phyloP scores from a whole-genome alignment of 2,797 vertebrate genomes.

The Hemitrygon akajei region DNA sequence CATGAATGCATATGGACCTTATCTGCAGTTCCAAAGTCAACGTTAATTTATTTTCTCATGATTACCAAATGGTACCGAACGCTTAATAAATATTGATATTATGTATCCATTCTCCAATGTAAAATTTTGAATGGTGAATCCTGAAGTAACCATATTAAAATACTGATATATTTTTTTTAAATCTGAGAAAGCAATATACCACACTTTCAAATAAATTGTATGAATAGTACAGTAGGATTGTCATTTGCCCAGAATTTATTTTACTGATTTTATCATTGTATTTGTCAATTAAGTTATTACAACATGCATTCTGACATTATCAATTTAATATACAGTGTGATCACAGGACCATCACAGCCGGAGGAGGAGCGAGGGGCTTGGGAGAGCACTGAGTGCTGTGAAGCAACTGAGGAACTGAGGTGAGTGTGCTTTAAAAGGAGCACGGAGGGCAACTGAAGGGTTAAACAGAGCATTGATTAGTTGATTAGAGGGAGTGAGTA shows the following conservation, averaged over 20 bases:
- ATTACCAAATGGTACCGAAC: not conserved
- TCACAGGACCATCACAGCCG: too few species aligned
- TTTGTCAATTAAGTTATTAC: not conserved
- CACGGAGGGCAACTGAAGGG: too few species aligned
- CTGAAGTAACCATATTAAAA: not conserved
- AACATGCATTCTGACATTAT: not conserved
- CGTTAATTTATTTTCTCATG: not conserved
- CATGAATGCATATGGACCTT: not conserved
- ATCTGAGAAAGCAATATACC: not conserved
- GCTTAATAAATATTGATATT: not conserved
- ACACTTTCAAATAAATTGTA: not conserved
- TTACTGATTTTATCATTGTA: not conserved
- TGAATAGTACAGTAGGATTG: not conserved
- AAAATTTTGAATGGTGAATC: not conserved
- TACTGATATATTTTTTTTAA: not conserved
- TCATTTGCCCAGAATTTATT: not conserved
- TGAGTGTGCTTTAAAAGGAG: too few species aligned
- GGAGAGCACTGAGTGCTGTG: too few species aligned
- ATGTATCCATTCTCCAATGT: not conserved
- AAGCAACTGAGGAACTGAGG: too few species aligned
- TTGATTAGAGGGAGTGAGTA: too few species aligned
- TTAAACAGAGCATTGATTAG: too few species aligned
- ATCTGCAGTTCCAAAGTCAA: not conserved
- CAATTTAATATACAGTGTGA: not conserved
- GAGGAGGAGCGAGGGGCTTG: too few species aligned